phyloP scores from a whole-genome alignment of 2,888 invertebrate genomes.

The Synergus gifuensis region DNA sequence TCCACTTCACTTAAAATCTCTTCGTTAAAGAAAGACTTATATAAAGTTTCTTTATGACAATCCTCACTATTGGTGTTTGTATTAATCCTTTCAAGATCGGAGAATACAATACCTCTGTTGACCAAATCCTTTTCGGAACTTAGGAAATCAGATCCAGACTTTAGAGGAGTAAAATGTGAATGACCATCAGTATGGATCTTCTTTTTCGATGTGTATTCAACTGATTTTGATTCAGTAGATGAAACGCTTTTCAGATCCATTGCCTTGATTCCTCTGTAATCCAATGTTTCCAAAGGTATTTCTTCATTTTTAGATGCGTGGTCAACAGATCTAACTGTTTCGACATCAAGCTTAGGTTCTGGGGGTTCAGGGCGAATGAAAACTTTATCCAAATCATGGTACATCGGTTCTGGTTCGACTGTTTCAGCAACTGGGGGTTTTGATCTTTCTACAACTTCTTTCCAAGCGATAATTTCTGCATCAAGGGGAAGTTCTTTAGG shows the following conservation, averaged over 20 bases:
- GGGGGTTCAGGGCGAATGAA: constrained; percentile 68
- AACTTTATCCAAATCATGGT: constrained; percentile 44
- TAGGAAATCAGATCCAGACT: neutral
- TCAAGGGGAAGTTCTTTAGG: constrained; percentile 49
- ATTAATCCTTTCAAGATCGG: neutral
- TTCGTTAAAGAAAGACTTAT: neutral
- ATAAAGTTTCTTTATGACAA: neutral
- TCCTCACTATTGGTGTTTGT: neutral
- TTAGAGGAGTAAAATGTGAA: neutral
- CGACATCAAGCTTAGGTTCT: constrained; percentile 59
- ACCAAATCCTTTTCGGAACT: neutral
- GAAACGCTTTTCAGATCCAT: neutral
- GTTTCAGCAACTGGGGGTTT: constrained; percentile 44
- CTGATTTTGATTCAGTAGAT: neutral
- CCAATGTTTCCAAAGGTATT: neutral
- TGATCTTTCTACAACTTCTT: constrained; percentile 56
- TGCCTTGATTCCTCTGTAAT: neutral
- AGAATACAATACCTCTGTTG: neutral
- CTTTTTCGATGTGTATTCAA: constrained; percentile 25
- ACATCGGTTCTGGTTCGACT: neutral
- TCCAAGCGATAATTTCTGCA: constrained; percentile 65
- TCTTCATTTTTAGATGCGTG: neutral
- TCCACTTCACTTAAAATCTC: neutral
- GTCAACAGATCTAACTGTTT: constrained; percentile 51
- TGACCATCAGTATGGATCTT: constrained; percentile 49